Conservation (phyloP, 2,888 invertebrate species). For the Chirona hameri region DNA sequence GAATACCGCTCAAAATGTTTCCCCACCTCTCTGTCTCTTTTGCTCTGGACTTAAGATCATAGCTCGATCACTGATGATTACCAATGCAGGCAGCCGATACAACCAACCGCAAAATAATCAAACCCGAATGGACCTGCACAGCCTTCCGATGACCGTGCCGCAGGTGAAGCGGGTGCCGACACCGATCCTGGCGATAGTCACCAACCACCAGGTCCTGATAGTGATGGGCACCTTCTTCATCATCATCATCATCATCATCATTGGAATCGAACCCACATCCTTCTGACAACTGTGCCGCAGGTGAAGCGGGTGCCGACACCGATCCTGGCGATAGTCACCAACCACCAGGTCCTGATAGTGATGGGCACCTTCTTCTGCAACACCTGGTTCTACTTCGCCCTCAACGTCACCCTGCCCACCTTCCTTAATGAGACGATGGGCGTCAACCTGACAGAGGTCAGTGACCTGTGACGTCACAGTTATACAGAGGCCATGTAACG, state of each 20-base stretch:
- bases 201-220: not conserved
- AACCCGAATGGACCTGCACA: too few relatives aligned
- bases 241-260: too few relatives aligned
- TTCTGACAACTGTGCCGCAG: not conserved
- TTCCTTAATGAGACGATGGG: not conserved
- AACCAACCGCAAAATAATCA: too few relatives aligned
- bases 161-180: not conserved
- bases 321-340: not conserved
- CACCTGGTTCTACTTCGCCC: not conserved
- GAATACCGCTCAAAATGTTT: too few relatives aligned
- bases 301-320: not conserved
- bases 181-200: not conserved
- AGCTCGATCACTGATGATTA: too few relatives aligned
- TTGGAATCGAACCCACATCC: too few relatives aligned
- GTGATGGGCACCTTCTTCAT: not conserved
- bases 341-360: not conserved
- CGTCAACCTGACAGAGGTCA: not conserved
- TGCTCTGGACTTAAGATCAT: too few relatives aligned
- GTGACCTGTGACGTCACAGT: not conserved
- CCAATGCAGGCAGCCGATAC: too few relatives aligned
- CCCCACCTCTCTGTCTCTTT: too few relatives aligned
- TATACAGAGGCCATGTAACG: too few relatives aligned
- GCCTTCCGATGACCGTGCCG: too few relatives aligned
- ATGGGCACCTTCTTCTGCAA: not conserved
- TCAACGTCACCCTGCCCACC: conserved; percentile 1